These are phyloP conservation scores for Heliocidaris erythrogramma DNA, from an alignment of 35 echinoderm and acorn worm species.

Conservation along the genomic window DNA sequence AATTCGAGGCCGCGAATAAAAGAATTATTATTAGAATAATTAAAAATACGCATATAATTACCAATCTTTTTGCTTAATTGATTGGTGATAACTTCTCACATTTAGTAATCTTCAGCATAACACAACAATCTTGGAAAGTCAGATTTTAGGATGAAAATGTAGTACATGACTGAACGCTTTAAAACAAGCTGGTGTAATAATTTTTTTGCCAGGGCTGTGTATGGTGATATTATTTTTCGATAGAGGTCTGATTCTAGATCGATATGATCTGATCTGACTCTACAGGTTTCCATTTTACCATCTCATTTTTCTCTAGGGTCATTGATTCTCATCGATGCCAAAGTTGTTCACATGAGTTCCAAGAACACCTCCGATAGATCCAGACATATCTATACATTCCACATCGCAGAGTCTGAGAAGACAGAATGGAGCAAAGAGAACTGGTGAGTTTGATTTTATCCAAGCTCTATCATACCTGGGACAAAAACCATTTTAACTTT, in stretches of 20 bases:
- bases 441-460: conserved; percentile 62
- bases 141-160: too few species aligned
- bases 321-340: conserved; percentile 76
- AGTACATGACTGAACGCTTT: too few species aligned
- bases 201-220: too few species aligned
- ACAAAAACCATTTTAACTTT: not conserved
- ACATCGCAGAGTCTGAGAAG: conserved; percentile 71
- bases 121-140: too few species aligned
- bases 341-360: conserved; percentile 85
- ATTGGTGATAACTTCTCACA: too few species aligned
- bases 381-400: conserved; percentile 93
- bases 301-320: conserved; percentile 61
- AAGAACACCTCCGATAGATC: conserved; percentile 87
- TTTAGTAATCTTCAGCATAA: too few species aligned
- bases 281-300: not conserved
- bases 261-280: not conserved
- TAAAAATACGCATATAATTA: too few species aligned
- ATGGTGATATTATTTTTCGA: too few species aligned
- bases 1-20: too few species aligned
- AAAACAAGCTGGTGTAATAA: too few species aligned
- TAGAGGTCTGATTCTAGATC: not conserved
- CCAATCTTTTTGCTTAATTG: too few species aligned
- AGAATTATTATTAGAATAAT: too few species aligned
- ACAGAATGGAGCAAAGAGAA: conserved; percentile 75
- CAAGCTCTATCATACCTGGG: not conserved